A percentile compares a stretch with the other conserved stretches of the same genome.
These are phyloP conservation scores for Hofmannophila pseudospretella DNA, from an alignment of 2,888 invertebrate species.

Conservation along the genomic window DNA sequence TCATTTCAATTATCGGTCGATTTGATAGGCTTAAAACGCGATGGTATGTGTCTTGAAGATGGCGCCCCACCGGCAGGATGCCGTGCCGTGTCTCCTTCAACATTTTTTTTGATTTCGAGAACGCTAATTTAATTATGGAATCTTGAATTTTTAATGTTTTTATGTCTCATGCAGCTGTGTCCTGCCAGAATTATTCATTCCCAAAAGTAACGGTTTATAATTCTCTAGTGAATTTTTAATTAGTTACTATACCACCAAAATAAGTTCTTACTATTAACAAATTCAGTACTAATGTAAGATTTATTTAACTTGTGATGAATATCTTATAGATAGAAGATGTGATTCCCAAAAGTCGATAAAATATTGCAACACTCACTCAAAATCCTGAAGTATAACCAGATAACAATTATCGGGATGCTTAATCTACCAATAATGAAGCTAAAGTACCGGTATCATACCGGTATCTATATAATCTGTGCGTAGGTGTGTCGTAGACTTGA, in stretches of 20 bases:
- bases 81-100: slow-evolving; percentile 40
- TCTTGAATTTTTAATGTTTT: slow-evolving; percentile 31
- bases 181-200: slow-evolving; percentile 57
- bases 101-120: slow-evolving; percentile 55
- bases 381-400: slow-evolving; percentile 14
- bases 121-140: slow-evolving; percentile 75
- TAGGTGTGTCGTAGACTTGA: slow-evolving; percentile 49
- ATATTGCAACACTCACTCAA: slow-evolving; percentile 6
- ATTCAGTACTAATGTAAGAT: neutral
- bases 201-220: slow-evolving; percentile 48
- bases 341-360: slow-evolving; percentile 2
- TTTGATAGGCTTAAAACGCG: slow-evolving; percentile 72
- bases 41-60: slow-evolving; percentile 64
- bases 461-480: slow-evolving; percentile 30
- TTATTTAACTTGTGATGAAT: neutral
- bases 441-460: slow-evolving; percentile 3
- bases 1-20: slow-evolving; percentile 77
- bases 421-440: slow-evolving; percentile 16
- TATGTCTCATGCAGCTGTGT: slow-evolving; percentile 55
- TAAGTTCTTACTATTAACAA: neutral
- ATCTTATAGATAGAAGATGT: neutral
- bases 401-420: slow-evolving; percentile 19
- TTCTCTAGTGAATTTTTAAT: slow-evolving; percentile 5
- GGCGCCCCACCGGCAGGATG: slow-evolving; percentile 69
- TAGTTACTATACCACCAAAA: neutral